Percentiles rank a stretch among this genome's conserved stretches.
phyloP scores from a whole-genome alignment of 2,888 invertebrate genomes.

The Orchesellides sinensis region DNA sequence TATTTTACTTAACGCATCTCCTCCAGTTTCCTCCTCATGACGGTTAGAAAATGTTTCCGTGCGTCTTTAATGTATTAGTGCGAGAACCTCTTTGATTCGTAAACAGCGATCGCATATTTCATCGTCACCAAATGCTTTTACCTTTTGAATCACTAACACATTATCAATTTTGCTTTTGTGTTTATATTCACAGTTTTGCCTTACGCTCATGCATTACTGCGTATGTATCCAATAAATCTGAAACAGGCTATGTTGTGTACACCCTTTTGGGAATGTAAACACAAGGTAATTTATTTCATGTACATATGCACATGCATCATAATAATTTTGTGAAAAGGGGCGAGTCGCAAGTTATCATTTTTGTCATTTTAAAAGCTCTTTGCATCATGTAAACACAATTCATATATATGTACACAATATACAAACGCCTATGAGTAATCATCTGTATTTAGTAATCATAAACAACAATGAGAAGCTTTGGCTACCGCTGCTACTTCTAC shows the following conservation, averaged over 20 bases:
- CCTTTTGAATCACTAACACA: conserved; percentile 6
- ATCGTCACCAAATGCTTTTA: conserved; percentile 40
- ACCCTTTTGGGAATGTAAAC: too few relatives aligned
- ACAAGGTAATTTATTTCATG: conserved; percentile 44
- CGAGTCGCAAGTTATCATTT: conserved; percentile 60
- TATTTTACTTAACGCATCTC: background rate
- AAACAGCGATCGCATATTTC: conserved; percentile 41
- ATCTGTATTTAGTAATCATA: conserved; percentile 38
- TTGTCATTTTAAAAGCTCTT: conserved; percentile 49
- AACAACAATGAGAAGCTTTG: conserved; percentile 32
- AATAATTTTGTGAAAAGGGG: conserved; percentile 41
- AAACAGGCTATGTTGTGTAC: too few relatives aligned
- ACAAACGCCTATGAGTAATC: background rate
- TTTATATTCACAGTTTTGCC: conserved; percentile 13
- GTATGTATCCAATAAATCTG: too few relatives aligned
- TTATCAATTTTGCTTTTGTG: conserved; percentile 14
- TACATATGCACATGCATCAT: conserved; percentile 26
- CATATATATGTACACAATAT: background rate
- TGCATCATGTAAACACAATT: background rate
- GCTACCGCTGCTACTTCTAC: background rate
- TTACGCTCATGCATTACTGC: too few relatives aligned
- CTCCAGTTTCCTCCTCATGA: background rate
- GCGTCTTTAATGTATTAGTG: conserved; percentile 38
- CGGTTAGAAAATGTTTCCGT: conserved; percentile 4
- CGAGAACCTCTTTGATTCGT: conserved; percentile 5